A percentile compares a stretch with the other conserved stretches of the same genome.
Conservation (phyloP, 2,888 invertebrate species). For the Buathra laborator region DNA sequence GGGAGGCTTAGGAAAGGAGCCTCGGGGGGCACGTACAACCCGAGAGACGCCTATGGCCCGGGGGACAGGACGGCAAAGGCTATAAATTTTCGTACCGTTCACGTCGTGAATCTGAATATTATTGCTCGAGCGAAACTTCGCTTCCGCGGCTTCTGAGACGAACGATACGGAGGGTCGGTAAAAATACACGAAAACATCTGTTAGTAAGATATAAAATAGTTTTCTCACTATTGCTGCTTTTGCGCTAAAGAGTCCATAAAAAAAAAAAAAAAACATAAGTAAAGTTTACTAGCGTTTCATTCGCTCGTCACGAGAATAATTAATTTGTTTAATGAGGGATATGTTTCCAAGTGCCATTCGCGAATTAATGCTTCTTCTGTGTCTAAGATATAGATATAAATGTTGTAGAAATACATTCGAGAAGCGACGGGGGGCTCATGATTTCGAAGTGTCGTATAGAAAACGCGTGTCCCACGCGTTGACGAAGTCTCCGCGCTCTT, state of each 20-base stretch:
- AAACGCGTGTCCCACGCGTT: constrained; percentile 12
- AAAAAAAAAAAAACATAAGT: too few relatives aligned
- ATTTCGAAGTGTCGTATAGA: constrained; percentile 18
- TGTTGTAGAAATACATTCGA: not conserved
- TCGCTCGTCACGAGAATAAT: too few relatives aligned
- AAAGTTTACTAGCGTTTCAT: too few relatives aligned
- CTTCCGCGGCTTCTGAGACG: constrained; percentile 34
- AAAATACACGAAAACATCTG: constrained; percentile 24
- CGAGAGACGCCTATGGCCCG: constrained; percentile 20
- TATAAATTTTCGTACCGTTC: constrained; percentile 74
- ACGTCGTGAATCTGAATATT: constrained; percentile 77
- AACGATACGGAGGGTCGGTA: not conserved
- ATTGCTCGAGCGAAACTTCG: constrained; percentile 69
- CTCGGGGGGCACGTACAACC: constrained; percentile 65
- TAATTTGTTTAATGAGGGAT: too few relatives aligned
- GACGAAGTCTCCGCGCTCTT: constrained; percentile 24
- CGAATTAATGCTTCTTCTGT: not conserved
- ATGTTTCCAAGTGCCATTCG: not conserved
- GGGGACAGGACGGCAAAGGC: constrained; percentile 44
- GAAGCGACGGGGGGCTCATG: constrained; percentile 1
- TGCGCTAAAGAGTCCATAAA: too few relatives aligned
- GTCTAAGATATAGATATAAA: not conserved
- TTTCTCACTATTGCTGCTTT: not conserved
- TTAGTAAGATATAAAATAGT: constrained; percentile 4
- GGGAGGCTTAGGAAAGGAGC: constrained; percentile 40